These are phyloP conservation scores for Protobothrops flavoviridis DNA, from an alignment of 2,113 vertebrate genomes.

Conservation along the genomic window DNA sequence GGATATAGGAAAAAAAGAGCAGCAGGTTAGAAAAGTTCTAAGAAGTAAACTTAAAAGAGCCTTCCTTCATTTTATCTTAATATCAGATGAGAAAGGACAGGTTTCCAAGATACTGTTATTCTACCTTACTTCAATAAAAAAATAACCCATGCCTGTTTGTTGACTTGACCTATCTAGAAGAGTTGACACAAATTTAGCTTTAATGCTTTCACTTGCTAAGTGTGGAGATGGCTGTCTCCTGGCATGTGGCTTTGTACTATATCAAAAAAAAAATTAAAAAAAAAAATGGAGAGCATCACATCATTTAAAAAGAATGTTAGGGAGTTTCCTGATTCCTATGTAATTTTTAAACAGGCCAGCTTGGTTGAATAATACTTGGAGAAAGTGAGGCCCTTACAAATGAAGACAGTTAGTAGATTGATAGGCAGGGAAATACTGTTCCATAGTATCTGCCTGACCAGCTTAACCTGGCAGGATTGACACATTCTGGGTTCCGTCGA, in stretches of 20 bases:
- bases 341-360: neutral
- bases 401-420: neutral
- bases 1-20: neutral
- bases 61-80: neutral
- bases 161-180: neutral
- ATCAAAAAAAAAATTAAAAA: neutral
- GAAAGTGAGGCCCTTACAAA: neutral
- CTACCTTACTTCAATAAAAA: neutral
- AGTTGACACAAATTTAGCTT: neutral
- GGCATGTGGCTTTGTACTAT: neutral
- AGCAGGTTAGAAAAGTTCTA: neutral
- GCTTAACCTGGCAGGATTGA: neutral
- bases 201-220: neutral
- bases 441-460: neutral
- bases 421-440: neutral
- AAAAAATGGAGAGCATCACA: neutral
- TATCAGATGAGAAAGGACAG: neutral
- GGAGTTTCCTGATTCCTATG: neutral
- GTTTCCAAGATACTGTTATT: neutral
- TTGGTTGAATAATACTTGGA: neutral
- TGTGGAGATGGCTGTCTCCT: neutral
- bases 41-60: neutral
- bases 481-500: neutral
- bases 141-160: neutral
- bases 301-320: neutral